A percentile compares a stretch with the other conserved stretches of the same genome.
phyloP scores from a whole-genome alignment of 1,140 invertebrate species.

The Caerostris extrusa region DNA sequence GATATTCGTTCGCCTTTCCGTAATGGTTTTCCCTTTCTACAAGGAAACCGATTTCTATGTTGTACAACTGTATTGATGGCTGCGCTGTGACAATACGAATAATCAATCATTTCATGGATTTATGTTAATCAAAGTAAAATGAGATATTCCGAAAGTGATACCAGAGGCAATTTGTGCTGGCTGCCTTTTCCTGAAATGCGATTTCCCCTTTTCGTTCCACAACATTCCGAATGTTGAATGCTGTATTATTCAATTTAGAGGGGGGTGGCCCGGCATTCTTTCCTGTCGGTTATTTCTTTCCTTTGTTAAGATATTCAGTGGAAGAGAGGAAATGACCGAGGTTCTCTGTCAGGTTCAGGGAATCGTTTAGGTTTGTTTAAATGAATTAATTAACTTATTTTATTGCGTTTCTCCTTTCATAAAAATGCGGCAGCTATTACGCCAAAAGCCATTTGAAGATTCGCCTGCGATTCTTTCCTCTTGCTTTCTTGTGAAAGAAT shows the following conservation, averaged over 20 bases:
- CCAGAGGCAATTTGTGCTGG: no score
- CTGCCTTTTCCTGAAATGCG: not conserved
- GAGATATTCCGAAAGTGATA: not conserved
- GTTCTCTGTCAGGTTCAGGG: not conserved
- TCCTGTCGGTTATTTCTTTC: not conserved
- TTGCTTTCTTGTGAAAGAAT: no score
- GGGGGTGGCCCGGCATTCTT: no score
- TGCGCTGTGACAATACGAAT: conserved; percentile 38
- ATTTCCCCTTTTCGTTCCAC: not conserved
- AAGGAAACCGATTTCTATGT: not conserved
- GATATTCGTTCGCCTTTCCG: not conserved
- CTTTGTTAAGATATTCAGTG: no score
- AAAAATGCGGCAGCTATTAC: no score
- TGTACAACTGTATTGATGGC: conserved; percentile 36
- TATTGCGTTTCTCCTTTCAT: no score
- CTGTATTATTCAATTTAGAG: not conserved
- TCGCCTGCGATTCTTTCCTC: no score
- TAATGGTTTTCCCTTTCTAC: not conserved
- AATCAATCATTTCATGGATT: conserved; percentile 60
- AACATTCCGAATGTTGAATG: not conserved
- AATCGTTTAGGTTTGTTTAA: no score
- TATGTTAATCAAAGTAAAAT: conserved; percentile 58
- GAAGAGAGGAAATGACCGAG: no score
- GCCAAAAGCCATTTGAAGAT: no score
- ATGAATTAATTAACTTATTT: no score